Evolutionary conservation across 2,888 invertebrate species (phyloP), one percentile per base, ranked within the genome.

Genomic region (Lasioglossum vierecki): DNA sequence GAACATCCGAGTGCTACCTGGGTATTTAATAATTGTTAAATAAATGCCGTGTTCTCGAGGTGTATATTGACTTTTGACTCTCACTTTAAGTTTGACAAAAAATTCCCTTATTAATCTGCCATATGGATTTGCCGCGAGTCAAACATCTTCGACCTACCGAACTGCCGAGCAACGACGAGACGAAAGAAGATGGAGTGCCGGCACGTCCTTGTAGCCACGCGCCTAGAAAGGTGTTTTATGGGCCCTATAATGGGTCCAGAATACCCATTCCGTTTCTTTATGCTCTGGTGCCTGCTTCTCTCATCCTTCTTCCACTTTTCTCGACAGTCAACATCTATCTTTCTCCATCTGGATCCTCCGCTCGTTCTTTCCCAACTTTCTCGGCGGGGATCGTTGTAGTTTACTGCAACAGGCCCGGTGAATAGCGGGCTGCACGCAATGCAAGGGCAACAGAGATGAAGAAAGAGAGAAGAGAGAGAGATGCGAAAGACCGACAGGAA

Each of bases 191-290:
- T 85, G 84, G 91, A 89, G 90, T 85, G 85, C 76, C 85, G 82
- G 88, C 49, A 78, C 85, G 92, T 66, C 94, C 93, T 94, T 94
- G 93, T 89, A 85, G 94, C 93, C 94, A 94, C 94, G 94, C 94
- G 94, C 91, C 93, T 89, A 84, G 79, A 88, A 88, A 92, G 90
- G 91, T 92, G 91, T 92, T 93, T 94, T 94, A 93, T 93, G 93
- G 91, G 88, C 88, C 87, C 91, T 91, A 92, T 93, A 93, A 94
- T 93, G 92, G 93, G 85, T 89, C 93, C 91, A 89, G 92, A 93
- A 92, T 90, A 88, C 84, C 91, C 89, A 87, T 86, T 89, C 87
- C 87, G 80, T 90, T 88, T 89, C 90, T 89, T 87, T 84, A 74
- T 93, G 90, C 87, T 82, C 73, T 75, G 84, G 22, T 30, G 13